Base-by-base conservation (phyloP, 1,140 invertebrate genomes). In the Eufriesea mexicana region DNA sequence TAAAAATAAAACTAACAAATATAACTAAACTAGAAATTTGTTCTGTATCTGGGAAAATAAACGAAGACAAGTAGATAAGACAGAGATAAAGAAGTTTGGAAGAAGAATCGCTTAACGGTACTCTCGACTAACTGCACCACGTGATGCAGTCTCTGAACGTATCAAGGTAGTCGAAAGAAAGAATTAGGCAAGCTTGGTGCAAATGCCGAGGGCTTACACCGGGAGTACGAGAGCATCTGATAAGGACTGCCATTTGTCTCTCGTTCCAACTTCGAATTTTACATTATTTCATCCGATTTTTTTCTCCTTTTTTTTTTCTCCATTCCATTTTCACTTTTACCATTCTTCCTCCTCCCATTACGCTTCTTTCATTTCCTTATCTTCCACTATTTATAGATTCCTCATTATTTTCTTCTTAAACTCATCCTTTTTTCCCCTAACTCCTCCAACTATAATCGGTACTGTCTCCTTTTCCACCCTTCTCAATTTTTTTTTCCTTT, bases 91-190 rank as follows among this genome's bases (percentile, higher is more conserved):
- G 4, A 5, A 64, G 28, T 64, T 64, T 20, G 35, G 1, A 8
- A 18, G 28, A 51, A 47, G 51, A 59, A 57, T 51, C 73, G 51
- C 70, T 79, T 47, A 84, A 83, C 77, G 45, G n/a, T 85, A 73
- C 90, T 87, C 90, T 91, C 85, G 84, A 88, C 87, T 90, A 90
- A 90, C 85, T 80, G 71, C 62, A 88, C 77, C 84, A 78, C 84
- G 84, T 74, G 84, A 59, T 42, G 77, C 59, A 84, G 66, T 87
- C 70, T 79, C 77, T 62, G 61, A 84, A 75, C 81, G 62, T 89
- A 89, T 87, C 85, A 85, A 78, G 55, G 79, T 80, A 86, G 88
- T 86, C 68, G 66, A 77, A 75, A 85, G 78, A 88, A 89, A 83
- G 84, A 91, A 91, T 91, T 89, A 87, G 89, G 84, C 81, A 71